These are phyloP conservation scores for Sylvietta virens DNA, from an alignment of 2,113 vertebrate genomes.

Conservation along the genomic window DNA sequence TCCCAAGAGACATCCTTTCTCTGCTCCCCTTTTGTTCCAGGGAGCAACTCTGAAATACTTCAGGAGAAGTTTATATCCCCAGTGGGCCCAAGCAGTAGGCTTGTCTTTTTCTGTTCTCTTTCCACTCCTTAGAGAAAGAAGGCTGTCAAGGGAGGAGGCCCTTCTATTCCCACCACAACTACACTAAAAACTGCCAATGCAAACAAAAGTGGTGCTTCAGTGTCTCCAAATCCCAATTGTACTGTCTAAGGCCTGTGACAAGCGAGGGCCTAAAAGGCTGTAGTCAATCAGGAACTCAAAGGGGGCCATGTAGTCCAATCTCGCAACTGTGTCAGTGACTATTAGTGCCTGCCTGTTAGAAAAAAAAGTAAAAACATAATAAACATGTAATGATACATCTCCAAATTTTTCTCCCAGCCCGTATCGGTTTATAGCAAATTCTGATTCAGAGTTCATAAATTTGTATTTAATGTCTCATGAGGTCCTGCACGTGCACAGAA, in stretches of 20 bases:
- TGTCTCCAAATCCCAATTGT: not conserved
- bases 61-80: not conserved
- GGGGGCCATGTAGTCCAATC: not conserved
- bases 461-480: not conserved
- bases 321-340: not conserved
- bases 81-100: not conserved
- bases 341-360: not conserved
- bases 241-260: not conserved
- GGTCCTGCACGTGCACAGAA: not conserved
- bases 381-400: not conserved
- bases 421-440: not conserved
- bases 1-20: not conserved
- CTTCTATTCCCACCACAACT: not conserved
- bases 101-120: not conserved
- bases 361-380: not conserved
- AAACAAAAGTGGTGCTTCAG: not conserved
- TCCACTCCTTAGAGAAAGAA: not conserved
- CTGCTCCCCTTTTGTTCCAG: conserved; percentile 6
- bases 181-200: not conserved
- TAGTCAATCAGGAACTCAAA: not conserved
- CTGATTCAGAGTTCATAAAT: not conserved
- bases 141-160: not conserved
- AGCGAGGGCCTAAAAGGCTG: not conserved
- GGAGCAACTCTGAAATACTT: not conserved
- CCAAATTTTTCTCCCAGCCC: not conserved